A percentile compares a stretch with the other conserved stretches of the same genome.
Conservation (phyloP, 2,888 invertebrate genomes). For the Xestobium rufovillosum region DNA sequence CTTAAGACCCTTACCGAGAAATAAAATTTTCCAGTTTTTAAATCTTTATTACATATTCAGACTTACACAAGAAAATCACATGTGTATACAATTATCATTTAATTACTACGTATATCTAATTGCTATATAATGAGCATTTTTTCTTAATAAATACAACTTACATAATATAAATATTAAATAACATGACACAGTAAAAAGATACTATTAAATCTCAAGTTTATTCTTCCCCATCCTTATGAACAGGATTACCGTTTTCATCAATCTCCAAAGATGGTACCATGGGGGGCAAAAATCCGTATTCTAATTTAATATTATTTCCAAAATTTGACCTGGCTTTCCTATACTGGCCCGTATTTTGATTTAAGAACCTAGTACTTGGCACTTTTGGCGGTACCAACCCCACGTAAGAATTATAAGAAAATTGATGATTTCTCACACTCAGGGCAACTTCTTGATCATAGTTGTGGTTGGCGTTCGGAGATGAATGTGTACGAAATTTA, state of each 20-base stretch:
- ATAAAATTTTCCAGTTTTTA: too few species aligned
- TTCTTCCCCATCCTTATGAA: slow-evolving; percentile 37
- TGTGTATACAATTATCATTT: too few species aligned
- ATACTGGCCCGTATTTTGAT: slow-evolving; percentile 21
- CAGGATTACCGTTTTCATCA: slow-evolving; percentile 62
- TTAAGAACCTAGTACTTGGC: slow-evolving; percentile 22
- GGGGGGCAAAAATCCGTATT: slow-evolving; percentile 78
- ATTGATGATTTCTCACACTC: slow-evolving; percentile 17
- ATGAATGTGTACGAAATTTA: slow-evolving; percentile 3
- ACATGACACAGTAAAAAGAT: background rate
- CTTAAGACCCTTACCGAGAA: too few species aligned
- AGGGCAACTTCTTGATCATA: slow-evolving; percentile 16
- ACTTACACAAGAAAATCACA: too few species aligned
- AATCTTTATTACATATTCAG: too few species aligned
- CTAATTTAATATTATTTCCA: slow-evolving; percentile 62
- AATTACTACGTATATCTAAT: too few species aligned
- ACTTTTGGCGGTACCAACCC: slow-evolving; percentile 48
- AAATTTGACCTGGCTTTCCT: slow-evolving; percentile 44
- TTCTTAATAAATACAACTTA: too few species aligned
- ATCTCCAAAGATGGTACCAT: slow-evolving; percentile 73
- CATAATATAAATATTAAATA: too few species aligned
- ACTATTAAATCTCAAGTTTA: background rate
- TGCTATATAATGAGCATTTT: too few species aligned
- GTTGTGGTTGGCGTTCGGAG: slow-evolving; percentile 3
- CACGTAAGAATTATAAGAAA: slow-evolving; percentile 38